Conservation (phyloP, 2,888 invertebrate genomes). For the Acholoe squamosa region DNA sequence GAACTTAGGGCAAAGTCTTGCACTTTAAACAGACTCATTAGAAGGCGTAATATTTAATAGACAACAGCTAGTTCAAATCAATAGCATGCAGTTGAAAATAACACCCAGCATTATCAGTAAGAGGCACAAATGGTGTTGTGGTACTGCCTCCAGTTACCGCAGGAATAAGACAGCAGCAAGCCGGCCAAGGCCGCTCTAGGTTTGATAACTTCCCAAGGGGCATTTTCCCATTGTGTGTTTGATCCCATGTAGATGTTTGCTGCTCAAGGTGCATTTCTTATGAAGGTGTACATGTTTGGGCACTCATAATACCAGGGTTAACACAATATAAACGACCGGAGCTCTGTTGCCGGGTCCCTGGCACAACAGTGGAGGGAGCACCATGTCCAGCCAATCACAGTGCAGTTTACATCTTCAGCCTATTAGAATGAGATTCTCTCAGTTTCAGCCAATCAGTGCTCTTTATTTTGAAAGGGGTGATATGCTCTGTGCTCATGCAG, state of each 20-base stretch:
- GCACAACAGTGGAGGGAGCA: conserved; percentile 36
- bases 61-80: conserved; percentile 38
- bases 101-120: conserved; percentile 45
- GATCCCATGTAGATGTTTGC: conserved; percentile 23
- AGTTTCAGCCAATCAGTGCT: conserved; percentile 51
- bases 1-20: conserved; percentile 44
- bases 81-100: conserved; percentile 55
- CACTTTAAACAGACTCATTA: conserved; percentile 20
- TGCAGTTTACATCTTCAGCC: conserved; percentile 53
- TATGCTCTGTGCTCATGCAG: conserved; percentile 46
- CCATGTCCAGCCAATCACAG: conserved; percentile 36
- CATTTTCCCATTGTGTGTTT: conserved; percentile 54
- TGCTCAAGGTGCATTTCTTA: background rate
- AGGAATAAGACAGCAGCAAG: too few relatives aligned
- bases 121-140: conserved; percentile 48
- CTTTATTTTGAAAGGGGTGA: background rate
- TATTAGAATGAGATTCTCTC: conserved; percentile 53
- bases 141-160: conserved; percentile 43
- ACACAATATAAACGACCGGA: too few relatives aligned
- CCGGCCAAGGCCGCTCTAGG: too few relatives aligned
- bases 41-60: conserved; percentile 32
- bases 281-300: conserved; percentile 13
- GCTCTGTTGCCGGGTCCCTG: background rate
- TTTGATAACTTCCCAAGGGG: conserved; percentile 22
- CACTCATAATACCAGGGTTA: too few relatives aligned